Conservation (phyloP, 2,113 vertebrate genomes). For the Hucho hucho region DNA sequence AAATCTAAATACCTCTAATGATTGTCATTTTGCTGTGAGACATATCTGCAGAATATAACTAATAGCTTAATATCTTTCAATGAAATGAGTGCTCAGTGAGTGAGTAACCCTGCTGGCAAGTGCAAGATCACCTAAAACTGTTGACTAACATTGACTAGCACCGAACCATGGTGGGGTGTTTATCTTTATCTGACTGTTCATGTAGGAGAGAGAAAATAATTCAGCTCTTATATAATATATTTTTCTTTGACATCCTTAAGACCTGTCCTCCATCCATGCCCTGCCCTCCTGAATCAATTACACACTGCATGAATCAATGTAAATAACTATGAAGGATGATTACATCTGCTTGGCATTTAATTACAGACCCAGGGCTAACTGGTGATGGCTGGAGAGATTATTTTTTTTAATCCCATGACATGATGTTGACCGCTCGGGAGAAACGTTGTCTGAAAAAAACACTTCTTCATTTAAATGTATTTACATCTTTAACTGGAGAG, state of each 20-base stretch:
- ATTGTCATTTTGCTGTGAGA: slow-evolving; percentile 19
- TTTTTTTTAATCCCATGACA: background rate
- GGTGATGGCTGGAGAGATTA: background rate
- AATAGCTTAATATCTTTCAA: slow-evolving; percentile 40
- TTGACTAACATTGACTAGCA: background rate
- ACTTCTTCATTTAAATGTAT: slow-evolving; percentile 45
- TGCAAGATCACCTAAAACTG: background rate
- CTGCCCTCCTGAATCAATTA: slow-evolving; percentile 21
- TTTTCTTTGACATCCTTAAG: background rate
- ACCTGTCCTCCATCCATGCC: background rate
- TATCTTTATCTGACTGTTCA: background rate
- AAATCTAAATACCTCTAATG: slow-evolving; percentile 34
- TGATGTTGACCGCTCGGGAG: slow-evolving; percentile 1
- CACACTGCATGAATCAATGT: slow-evolving; percentile 33
- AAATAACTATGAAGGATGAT: slow-evolving; percentile 36
- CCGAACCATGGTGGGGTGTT: background rate
- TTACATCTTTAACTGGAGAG: slow-evolving; percentile 42
- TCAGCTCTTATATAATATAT: background rate
- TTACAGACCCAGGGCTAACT: slow-evolving; percentile 21
- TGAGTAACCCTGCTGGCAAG: slow-evolving; percentile 4
- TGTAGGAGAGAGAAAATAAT: background rate
- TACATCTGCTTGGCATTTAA: slow-evolving; percentile 41
- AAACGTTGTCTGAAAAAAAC: slow-evolving; percentile 18
- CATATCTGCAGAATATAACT: slow-evolving; percentile 21
- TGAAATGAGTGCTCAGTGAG: slow-evolving; percentile 32